Evolutionary conservation across 2,888 invertebrate genomes (phyloP).

Genomic region (Kuschelorhynchus macadamiae): DNA sequence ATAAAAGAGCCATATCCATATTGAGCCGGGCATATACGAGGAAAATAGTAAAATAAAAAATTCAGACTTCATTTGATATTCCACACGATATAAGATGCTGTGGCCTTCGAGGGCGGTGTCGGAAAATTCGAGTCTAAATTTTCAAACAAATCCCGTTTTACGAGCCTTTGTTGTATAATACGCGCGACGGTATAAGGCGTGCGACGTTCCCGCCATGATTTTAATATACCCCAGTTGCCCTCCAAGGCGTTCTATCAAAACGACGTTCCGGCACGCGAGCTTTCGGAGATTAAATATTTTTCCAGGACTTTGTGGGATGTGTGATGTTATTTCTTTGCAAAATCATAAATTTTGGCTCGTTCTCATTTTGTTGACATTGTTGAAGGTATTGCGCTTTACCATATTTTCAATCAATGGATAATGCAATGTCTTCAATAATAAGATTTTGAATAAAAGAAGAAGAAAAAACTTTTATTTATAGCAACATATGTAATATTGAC

Average conservation of each 20-base stretch:
- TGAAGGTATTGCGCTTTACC: too few relatives aligned
- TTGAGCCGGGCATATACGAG: neutral
- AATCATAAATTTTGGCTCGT: too few relatives aligned
- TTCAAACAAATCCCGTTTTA: slow-evolving; percentile 46
- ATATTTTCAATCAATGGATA: too few relatives aligned
- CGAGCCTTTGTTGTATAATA: slow-evolving; percentile 48
- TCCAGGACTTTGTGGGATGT: too few relatives aligned
- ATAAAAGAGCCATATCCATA: neutral
- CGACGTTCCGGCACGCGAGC: slow-evolving; percentile 41
- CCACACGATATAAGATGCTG: slow-evolving; percentile 36
- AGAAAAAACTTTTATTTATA: too few relatives aligned
- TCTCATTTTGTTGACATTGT: too few relatives aligned
- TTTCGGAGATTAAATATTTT: slow-evolving; percentile 35
- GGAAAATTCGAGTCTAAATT: slow-evolving; percentile 40
- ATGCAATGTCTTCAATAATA: too few relatives aligned
- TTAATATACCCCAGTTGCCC: slow-evolving; percentile 44
- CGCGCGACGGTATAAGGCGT: slow-evolving; percentile 41
- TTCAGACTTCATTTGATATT: slow-evolving; percentile 34
- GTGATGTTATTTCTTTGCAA: too few relatives aligned
- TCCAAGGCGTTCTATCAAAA: slow-evolving; percentile 38
- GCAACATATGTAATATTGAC: too few relatives aligned
- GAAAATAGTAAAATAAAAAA: slow-evolving; percentile 22
- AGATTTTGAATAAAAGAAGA: too few relatives aligned
- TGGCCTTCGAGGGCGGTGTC: slow-evolving; percentile 3
- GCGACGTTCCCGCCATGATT: slow-evolving; percentile 45